phyloP scores from a whole-genome alignment of 1,140 invertebrate genomes.

The Steinernema feltiae region DNA sequence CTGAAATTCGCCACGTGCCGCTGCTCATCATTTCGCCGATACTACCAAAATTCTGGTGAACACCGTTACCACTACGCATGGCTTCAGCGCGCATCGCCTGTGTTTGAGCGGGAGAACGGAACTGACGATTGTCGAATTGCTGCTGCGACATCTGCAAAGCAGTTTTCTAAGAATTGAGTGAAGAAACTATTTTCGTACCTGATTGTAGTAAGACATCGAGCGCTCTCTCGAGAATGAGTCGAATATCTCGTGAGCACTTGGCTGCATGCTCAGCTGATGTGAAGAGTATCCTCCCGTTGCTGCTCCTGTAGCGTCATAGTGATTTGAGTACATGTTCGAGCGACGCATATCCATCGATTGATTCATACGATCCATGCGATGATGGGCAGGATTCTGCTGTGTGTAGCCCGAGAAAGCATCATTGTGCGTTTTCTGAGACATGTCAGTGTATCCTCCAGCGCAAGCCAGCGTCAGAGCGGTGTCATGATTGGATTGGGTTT shows the following conservation, averaged over 20 bases:
- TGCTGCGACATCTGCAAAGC: not conserved
- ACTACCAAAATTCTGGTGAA: not conserved
- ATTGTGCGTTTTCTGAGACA: not conserved
- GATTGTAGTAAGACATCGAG: not conserved
- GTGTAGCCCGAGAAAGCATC: not conserved
- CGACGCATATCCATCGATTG: not conserved
- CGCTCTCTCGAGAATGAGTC: not conserved
- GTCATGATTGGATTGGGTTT: constrained; percentile 95
- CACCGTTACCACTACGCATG: not conserved
- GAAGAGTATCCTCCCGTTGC: no score
- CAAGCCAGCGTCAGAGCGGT: constrained; percentile 93
- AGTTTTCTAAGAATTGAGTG: not conserved
- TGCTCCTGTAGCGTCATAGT: not conserved
- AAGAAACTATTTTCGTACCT: not conserved
- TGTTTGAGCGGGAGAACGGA: not conserved
- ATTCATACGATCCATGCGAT: not conserved
- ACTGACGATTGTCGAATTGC: not conserved
- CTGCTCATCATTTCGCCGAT: not conserved
- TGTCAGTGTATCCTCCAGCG: constrained; percentile 83
- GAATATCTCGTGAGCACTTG: not conserved
- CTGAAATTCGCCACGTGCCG: no score
- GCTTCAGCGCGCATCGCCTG: not conserved
- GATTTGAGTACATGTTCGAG: not conserved
- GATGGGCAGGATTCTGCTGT: not conserved
- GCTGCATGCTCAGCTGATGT: no score